Percentiles rank a stretch among this genome's conserved stretches.
phyloP scores from a whole-genome alignment of 1,140 invertebrate genomes.

The Oscheius sp. region DNA sequence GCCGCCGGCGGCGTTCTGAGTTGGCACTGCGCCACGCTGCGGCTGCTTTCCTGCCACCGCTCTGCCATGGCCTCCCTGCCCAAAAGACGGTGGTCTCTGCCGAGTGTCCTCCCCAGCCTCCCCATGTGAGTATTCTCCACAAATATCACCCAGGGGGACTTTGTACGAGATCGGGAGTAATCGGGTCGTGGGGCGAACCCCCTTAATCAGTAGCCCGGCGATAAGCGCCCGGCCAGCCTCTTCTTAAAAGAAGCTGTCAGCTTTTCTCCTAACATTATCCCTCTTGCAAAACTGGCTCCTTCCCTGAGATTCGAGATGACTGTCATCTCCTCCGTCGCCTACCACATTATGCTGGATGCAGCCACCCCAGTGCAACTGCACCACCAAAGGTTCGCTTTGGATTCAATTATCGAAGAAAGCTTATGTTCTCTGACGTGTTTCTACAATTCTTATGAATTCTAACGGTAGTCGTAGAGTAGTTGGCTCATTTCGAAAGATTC shows the following conservation, averaged over 20 bases:
- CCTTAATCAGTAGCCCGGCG: constrained; percentile 1
- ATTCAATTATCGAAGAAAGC: not conserved
- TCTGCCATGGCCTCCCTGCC: not conserved
- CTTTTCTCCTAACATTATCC: not conserved
- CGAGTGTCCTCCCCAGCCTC: not conserved
- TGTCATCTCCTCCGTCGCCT: constrained; percentile 1
- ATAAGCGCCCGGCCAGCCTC: not conserved
- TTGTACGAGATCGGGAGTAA: not conserved
- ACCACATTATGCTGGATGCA: not conserved
- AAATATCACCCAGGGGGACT: not conserved
- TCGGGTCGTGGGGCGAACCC: not conserved
- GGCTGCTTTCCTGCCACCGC: not conserved
- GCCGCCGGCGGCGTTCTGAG: not conserved
- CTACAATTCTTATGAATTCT: too few species aligned
- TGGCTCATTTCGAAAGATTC: not conserved
- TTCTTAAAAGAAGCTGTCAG: not conserved
- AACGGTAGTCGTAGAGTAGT: not conserved
- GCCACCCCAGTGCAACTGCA: not conserved
- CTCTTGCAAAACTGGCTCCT: not conserved
- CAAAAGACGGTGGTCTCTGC: not conserved
- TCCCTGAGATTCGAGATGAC: not conserved
- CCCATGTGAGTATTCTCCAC: not conserved
- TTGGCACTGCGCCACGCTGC: not conserved
- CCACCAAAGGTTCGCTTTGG: not conserved
- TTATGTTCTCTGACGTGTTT: too few species aligned